Conservation (phyloP, 2,888 invertebrate species). For the Agrotis ipsilon region DNA sequence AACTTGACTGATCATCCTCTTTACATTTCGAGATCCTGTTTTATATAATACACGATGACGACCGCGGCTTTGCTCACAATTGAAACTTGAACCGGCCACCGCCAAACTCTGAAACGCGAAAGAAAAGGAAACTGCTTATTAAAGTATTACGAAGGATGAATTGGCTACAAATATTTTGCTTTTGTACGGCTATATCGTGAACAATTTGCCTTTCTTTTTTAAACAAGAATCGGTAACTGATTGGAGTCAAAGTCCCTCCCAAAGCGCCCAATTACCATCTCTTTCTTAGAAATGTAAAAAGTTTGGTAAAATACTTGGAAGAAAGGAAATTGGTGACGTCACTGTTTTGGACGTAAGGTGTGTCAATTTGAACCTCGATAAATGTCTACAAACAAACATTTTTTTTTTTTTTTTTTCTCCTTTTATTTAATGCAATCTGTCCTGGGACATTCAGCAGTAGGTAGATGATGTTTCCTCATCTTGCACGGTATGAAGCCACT, state of each 20-base stretch:
- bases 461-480: too few relatives aligned
- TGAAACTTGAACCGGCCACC: not conserved
- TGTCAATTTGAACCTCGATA: conserved; percentile 12
- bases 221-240: conserved; percentile 25
- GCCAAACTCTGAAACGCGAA: not conserved
- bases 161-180: conserved; percentile 19
- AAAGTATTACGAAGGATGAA: not conserved
- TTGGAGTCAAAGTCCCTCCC: conserved; percentile 8
- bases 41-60: not conserved
- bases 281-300: conserved; percentile 25
- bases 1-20: conserved; percentile 31
- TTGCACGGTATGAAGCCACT: too few relatives aligned
- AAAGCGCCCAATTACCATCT: conserved; percentile 18
- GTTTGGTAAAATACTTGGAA: conserved; percentile 38
- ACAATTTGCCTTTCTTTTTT: conserved; percentile 21
- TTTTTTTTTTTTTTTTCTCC: too few relatives aligned
- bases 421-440: too few relatives aligned
- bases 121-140: conserved; percentile 1
- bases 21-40: conserved; percentile 9
- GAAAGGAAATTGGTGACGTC: conserved; percentile 29
- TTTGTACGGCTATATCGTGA: not conserved
- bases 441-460: too few relatives aligned
- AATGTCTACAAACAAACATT: conserved; percentile 21
- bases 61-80: not conserved
- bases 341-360: conserved; percentile 20